Percentiles rank a stretch among this genome's conserved stretches.
These are phyloP conservation scores for Linnaemya vulpina DNA, from an alignment of 2,888 invertebrate genomes.

Conservation along the genomic window DNA sequence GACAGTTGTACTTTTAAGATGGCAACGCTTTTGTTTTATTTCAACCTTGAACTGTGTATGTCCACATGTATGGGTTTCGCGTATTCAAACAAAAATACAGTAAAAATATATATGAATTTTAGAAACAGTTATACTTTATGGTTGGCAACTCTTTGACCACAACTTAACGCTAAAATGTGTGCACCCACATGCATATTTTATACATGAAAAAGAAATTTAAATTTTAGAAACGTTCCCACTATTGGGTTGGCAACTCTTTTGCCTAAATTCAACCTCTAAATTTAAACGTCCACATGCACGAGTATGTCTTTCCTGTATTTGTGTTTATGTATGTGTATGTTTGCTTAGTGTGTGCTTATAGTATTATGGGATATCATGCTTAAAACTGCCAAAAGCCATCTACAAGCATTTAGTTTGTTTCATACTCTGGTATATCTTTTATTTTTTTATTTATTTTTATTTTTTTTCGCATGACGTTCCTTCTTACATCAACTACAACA, in stretches of 20 bases:
- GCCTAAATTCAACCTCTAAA: conserved; percentile 9
- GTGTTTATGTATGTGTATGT: conserved; percentile 5
- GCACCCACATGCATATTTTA: background rate
- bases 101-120: too few species aligned
- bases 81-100: too few species aligned
- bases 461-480: background rate
- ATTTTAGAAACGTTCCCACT: too few species aligned
- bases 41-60: conserved; percentile 22
- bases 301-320: too few species aligned
- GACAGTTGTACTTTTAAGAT: too few species aligned
- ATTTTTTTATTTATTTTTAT: too few species aligned
- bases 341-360: conserved; percentile 57
- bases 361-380: conserved; percentile 71
- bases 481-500: conserved; percentile 33
- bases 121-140: too few species aligned
- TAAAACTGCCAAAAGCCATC: conserved; percentile 70
- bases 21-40: too few species aligned
- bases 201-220: too few species aligned
- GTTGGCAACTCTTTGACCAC: conserved; percentile 31
- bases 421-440: background rate
- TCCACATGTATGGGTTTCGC: background rate
- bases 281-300: background rate
- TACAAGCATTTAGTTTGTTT: conserved; percentile 63
- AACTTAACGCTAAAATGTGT: conserved; percentile 13
- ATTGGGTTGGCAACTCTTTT: conserved; percentile 43